These are phyloP conservation scores for Pilophorus perplexus DNA, from an alignment of 2,888 invertebrate species.

Conservation along the genomic window DNA sequence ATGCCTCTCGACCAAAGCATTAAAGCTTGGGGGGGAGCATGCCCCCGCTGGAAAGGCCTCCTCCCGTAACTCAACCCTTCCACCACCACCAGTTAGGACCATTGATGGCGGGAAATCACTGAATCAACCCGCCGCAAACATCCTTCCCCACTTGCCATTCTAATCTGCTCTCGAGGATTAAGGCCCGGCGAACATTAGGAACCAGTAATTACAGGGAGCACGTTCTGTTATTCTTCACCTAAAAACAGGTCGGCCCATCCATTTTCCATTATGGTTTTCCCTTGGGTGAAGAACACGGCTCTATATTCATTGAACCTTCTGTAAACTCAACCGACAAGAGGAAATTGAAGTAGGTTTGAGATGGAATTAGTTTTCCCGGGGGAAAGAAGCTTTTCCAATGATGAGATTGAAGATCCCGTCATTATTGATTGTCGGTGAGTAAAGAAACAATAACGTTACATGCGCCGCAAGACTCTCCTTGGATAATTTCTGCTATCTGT, in stretches of 20 bases:
- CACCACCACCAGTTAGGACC: not conserved
- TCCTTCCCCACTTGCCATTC: conserved; percentile 27
- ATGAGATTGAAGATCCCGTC: no score
- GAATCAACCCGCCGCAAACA: conserved; percentile 27
- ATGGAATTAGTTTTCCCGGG: no score
- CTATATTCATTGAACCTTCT: no score
- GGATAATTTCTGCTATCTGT: no score
- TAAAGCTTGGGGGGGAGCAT: not conserved
- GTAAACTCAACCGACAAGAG: no score
- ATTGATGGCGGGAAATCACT: conserved; percentile 30
- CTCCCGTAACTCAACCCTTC: conserved; percentile 10
- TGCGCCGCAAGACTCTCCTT: no score
- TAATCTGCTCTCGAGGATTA: conserved; percentile 28
- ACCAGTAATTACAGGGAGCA: not conserved
- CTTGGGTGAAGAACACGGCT: no score
- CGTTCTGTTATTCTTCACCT: not conserved
- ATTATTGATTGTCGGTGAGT: no score
- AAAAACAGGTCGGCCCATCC: not conserved
- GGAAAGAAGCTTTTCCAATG: no score
- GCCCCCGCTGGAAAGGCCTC: not conserved
- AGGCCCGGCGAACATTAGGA: conserved; percentile 13
- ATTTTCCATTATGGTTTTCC: not conserved
- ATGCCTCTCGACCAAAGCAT: conserved; percentile 25
- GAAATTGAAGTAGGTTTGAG: no score
- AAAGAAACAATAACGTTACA: no score